A percentile compares a stretch with the other conserved stretches of the same genome.
These are phyloP conservation scores for Spilosoma lubricipeda DNA, from an alignment of 2,888 invertebrate species.

Conservation along the genomic window DNA sequence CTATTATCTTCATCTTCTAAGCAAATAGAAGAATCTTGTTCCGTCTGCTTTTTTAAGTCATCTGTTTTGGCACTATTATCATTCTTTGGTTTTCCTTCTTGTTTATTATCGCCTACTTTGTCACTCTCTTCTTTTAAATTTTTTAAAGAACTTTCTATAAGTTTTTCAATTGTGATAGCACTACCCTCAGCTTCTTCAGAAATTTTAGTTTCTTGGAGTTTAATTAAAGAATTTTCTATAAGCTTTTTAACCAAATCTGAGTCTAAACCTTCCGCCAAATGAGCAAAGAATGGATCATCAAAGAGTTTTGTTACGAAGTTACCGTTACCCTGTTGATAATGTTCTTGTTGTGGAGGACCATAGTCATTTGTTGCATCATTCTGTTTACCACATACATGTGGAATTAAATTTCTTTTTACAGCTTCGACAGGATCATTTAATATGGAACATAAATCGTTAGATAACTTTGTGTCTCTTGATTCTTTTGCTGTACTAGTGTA, in stretches of 20 bases:
- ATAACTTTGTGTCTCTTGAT: conserved; percentile 44
- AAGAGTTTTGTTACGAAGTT: conserved; percentile 87
- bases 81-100: conserved; percentile 60
- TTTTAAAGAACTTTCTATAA: conserved; percentile 82
- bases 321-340: conserved; percentile 67
- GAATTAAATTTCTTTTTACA: conserved; percentile 90
- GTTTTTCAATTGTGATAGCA: conserved; percentile 81
- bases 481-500: conserved; percentile 62
- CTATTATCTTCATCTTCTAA: conserved; percentile 83
- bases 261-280: conserved; percentile 88
- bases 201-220: conserved; percentile 84
- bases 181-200: conserved; percentile 79
- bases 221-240: conserved; percentile 89
- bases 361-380: conserved; percentile 58
- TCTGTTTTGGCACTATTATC: conserved; percentile 57
- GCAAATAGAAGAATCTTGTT: conserved; percentile 58
- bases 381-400: conserved; percentile 91
- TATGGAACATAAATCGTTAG: conserved; percentile 83
- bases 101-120: conserved; percentile 49
- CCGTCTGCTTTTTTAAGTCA: conserved; percentile 59
- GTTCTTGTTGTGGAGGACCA: conserved; percentile 32
- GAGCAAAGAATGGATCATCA: conserved; percentile 88
- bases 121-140: conserved; percentile 74
- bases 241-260: conserved; percentile 87
- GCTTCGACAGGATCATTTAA: conserved; percentile 92